These are phyloP conservation scores for Tiliacea aurago DNA, from an alignment of 2,888 invertebrate genomes.

Conservation along the genomic window DNA sequence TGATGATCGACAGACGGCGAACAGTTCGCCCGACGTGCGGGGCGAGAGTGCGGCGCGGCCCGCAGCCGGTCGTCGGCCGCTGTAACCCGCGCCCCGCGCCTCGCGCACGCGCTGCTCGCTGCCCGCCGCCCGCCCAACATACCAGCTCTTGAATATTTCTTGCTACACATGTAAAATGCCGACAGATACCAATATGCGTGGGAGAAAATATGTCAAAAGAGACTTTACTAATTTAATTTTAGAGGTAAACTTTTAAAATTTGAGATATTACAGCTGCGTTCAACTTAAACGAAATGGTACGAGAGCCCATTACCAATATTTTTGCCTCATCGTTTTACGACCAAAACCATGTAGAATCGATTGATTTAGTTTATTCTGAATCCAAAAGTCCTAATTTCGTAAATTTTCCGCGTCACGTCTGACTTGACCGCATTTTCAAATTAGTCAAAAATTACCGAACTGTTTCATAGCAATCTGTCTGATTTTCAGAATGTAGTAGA, in stretches of 20 bases:
- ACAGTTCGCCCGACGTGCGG: conserved; percentile 77
- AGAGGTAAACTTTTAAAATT: conserved; percentile 40
- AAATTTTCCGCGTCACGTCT: too few species aligned
- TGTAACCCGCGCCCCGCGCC: conserved; percentile 71
- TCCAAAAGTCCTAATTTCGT: too few species aligned
- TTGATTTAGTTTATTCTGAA: too few species aligned
- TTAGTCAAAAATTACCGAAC: too few species aligned
- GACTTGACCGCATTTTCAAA: too few species aligned
- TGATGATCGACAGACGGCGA: conserved; percentile 67
- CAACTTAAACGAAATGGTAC: background rate
- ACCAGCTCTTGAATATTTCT: conserved; percentile 81
- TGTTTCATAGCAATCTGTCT: too few species aligned
- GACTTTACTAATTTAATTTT: conserved; percentile 47
- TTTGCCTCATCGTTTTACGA: too few species aligned
- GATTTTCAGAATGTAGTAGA: too few species aligned
- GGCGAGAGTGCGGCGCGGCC: conserved; percentile 83
- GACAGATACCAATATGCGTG: conserved; percentile 79
- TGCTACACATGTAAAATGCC: conserved; percentile 83
- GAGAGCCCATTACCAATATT: too few species aligned
- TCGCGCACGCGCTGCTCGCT: conserved; percentile 84
- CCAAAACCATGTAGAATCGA: too few species aligned
- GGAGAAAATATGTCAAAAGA: conserved; percentile 69
- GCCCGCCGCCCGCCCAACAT: conserved; percentile 81
- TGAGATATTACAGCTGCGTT: conserved; percentile 33
- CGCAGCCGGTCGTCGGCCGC: conserved; percentile 77